Evolutionary conservation across 1,140 invertebrate genomes (phyloP).

Genomic region (Musca domestica): DNA sequence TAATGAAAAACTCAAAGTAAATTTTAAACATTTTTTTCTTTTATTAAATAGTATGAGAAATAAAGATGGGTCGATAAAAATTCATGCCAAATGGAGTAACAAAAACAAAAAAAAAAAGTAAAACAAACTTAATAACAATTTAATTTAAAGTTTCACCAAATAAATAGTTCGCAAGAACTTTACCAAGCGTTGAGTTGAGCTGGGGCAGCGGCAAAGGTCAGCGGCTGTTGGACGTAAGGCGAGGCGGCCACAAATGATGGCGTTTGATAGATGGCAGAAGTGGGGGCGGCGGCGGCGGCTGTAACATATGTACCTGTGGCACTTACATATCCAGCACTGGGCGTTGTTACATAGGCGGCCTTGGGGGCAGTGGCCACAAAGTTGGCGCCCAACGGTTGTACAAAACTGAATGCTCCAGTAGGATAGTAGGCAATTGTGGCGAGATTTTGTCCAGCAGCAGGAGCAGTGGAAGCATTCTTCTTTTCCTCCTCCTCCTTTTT

Average conservation of each 20-base stretch:
- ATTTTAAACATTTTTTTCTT: not conserved
- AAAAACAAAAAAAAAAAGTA: too few relatives aligned
- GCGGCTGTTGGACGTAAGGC: conserved; percentile 10
- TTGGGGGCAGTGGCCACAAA: conserved; percentile 22
- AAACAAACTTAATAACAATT: not conserved
- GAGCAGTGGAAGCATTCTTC: not conserved
- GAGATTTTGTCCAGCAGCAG: conserved; percentile 15
- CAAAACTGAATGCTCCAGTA: conserved; percentile 2
- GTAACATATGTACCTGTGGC: not conserved
- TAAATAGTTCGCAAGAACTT: not conserved
- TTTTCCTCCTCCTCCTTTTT: conserved; percentile 1
- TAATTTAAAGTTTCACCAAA: not conserved
- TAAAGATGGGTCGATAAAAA: conserved; percentile 1
- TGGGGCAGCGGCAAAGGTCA: conserved; percentile 13
- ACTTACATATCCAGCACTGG: not conserved
- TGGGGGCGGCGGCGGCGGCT: too few relatives aligned
- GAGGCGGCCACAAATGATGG: conserved; percentile 32
- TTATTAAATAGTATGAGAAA: conserved; percentile 11
- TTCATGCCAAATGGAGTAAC: not conserved
- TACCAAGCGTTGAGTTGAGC: conserved; percentile 27
- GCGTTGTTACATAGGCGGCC: not conserved
- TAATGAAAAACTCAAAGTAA: too few relatives aligned
- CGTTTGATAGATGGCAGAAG: conserved; percentile 7
- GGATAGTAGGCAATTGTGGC: conserved; percentile 14
- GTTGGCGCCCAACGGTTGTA: conserved; percentile 8